A percentile compares a stretch with the other conserved stretches of the same genome.
phyloP scores from a whole-genome alignment of 2,888 invertebrate species.

The Hemithea aestivaria region DNA sequence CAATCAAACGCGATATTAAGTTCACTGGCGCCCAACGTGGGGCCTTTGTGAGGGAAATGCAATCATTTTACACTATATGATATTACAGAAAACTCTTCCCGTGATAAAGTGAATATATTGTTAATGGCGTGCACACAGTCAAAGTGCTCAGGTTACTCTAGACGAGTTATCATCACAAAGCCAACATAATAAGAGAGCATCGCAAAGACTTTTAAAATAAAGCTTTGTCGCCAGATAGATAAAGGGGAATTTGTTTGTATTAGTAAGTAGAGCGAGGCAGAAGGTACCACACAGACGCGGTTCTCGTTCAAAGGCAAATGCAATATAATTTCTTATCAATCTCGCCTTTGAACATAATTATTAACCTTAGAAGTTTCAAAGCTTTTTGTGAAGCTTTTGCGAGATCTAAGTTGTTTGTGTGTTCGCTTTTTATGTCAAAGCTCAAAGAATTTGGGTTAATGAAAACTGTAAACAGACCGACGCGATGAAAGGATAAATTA shows the following conservation, averaged over 20 bases:
- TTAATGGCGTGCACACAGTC: constrained; percentile 24
- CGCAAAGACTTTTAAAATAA: constrained; percentile 45
- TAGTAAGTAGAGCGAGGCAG: constrained; percentile 42
- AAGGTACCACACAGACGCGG: constrained; percentile 26
- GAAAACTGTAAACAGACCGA: no score
- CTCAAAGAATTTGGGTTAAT: background rate
- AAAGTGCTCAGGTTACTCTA: constrained; percentile 25
- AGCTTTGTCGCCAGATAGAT: constrained; percentile 41
- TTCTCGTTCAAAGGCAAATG: constrained; percentile 23
- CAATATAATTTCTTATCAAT: constrained; percentile 22
- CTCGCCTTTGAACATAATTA: constrained; percentile 14
- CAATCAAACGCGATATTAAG: constrained; percentile 4
- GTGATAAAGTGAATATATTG: constrained; percentile 37
- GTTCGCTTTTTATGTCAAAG: background rate
- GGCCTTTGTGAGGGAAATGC: no score
- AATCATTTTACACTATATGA: constrained; percentile 1
- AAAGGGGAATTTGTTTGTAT: constrained; percentile 49
- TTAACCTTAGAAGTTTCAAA: constrained; percentile 10
- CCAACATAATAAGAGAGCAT: constrained; percentile 32
- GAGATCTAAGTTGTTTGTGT: background rate
- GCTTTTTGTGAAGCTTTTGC: background rate
- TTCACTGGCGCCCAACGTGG: constrained; percentile 3
- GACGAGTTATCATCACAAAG: constrained; percentile 30
- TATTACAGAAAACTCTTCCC: constrained; percentile 7
- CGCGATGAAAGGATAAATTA: constrained; percentile 1